Evolutionary conservation across 2,888 invertebrate species (phyloP).

Genomic region (Chrysopilus asiliformis): DNA sequence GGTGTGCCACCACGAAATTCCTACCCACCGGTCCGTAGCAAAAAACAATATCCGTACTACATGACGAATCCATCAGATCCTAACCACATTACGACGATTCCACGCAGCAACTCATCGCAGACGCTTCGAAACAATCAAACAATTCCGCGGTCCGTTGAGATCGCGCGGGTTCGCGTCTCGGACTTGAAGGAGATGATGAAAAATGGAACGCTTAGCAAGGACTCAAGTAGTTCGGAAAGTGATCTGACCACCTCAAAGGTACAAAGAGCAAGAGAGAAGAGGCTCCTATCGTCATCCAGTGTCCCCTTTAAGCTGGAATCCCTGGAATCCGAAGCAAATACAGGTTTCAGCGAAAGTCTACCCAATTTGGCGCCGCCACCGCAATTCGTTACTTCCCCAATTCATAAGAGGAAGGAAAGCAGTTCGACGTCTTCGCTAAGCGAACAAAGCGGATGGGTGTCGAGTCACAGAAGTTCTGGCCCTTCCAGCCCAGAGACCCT

Average conservation of each 20-base stretch:
- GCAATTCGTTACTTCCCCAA: conserved; percentile 44
- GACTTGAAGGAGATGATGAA: conserved; percentile 34
- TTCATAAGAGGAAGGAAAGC: conserved; percentile 34
- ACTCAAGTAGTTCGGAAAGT: conserved; percentile 41
- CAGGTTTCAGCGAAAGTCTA: conserved; percentile 54
- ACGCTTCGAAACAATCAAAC: conserved; percentile 34
- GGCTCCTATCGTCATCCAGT: conserved; percentile 42
- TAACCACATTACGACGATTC: conserved; percentile 38
- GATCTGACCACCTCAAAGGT: conserved; percentile 41
- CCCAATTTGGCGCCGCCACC: conserved; percentile 54
- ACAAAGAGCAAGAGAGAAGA: conserved; percentile 31
- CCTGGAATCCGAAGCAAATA: conserved; percentile 19
- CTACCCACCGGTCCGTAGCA: conserved; percentile 46
- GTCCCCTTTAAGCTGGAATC: conserved; percentile 52
- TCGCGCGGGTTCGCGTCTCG: conserved; percentile 32
- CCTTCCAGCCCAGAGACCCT: conserved; percentile 46
- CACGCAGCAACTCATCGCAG: conserved; percentile 49
- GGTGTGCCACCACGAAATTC: conserved; percentile 49
- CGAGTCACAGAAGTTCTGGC: conserved; percentile 55
- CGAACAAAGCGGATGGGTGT: conserved; percentile 81
- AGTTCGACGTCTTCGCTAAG: conserved; percentile 54
- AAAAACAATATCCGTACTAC: conserved; percentile 33
- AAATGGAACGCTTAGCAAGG: conserved; percentile 27
- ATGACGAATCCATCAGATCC: conserved; percentile 7
- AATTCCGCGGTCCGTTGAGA: conserved; percentile 33